These are phyloP conservation scores for Daubentonia madagascariensis DNA, from an alignment of 2,113 vertebrate genomes.

Conservation along the genomic window DNA sequence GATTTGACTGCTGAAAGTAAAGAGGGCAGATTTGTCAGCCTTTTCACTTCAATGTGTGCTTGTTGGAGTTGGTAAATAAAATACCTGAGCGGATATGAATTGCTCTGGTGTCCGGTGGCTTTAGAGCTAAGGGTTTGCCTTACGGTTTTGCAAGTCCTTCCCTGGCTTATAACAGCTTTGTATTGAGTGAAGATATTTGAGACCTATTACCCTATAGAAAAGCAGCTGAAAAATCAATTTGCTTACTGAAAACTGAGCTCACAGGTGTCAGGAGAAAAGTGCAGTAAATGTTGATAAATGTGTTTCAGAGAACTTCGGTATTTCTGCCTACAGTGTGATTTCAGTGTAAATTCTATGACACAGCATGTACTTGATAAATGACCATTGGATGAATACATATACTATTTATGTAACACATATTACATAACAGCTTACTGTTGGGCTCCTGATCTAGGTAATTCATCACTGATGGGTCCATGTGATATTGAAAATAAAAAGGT, in stretches of 20 bases:
- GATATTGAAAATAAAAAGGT: background rate
- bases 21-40: background rate
- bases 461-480: background rate
- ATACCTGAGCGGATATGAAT: background rate
- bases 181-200: constrained; percentile 54
- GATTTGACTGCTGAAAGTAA: background rate
- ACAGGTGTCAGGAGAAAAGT: constrained; percentile 55
- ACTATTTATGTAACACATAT: background rate
- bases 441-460: background rate
- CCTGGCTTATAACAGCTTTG: constrained; percentile 52
- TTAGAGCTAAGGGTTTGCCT: constrained; percentile 37
- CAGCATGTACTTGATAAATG: background rate
- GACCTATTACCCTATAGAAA: constrained; percentile 59
- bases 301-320: constrained; percentile 21
- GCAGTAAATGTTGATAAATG: constrained; percentile 3
- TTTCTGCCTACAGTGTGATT: background rate
- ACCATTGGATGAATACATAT: background rate
- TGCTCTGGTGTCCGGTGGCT: background rate
- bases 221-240: constrained; percentile 74
- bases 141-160: constrained; percentile 17
- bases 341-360: background rate
- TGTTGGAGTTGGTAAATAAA: constrained; percentile 31
- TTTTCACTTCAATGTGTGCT: background rate
- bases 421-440: background rate
- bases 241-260: constrained; percentile 60